These are phyloP conservation scores for Chinchilla lanigera DNA, from an alignment of 2,113 vertebrate genomes.

Conservation along the genomic window DNA sequence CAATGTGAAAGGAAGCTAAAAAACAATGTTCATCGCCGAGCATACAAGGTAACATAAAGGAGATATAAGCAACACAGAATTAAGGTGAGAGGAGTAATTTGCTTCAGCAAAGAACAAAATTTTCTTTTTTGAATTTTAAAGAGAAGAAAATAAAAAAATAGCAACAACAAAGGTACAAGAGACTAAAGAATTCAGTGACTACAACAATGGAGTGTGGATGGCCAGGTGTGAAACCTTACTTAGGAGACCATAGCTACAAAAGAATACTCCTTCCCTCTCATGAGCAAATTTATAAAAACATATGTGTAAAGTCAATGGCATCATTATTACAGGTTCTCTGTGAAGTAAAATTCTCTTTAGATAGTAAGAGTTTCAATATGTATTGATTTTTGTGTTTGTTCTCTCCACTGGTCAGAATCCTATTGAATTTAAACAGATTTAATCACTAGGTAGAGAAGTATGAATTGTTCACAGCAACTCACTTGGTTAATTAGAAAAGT, in stretches of 20 bases:
- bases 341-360: slow-evolving; percentile 20
- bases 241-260: not conserved
- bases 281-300: slow-evolving; percentile 5
- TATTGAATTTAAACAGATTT: slow-evolving; percentile 64
- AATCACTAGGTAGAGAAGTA: slow-evolving; percentile 38
- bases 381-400: slow-evolving; percentile 62
- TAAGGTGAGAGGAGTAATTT: not conserved
- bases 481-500: not conserved
- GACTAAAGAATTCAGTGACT: not conserved
- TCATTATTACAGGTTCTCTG: not conserved
- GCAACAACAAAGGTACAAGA: not conserved
- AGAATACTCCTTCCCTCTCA: no score
- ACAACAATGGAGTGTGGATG: not conserved
- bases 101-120: not conserved
- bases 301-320: not conserved
- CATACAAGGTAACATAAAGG: not conserved
- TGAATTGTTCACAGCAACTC: not conserved
- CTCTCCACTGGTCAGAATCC: slow-evolving; percentile 20
- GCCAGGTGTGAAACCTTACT: not conserved
- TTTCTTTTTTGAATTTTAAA: not conserved
- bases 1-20: not conserved
- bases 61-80: not conserved
- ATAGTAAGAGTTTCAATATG: slow-evolving; percentile 43
- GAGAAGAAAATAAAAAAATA: no score
- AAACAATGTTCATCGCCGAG: not conserved